Percentiles rank a stretch among this genome's conserved stretches.
phyloP scores from a whole-genome alignment of 92 coral and sea anemone genomes.

The Anthopleura xanthogrammica region DNA sequence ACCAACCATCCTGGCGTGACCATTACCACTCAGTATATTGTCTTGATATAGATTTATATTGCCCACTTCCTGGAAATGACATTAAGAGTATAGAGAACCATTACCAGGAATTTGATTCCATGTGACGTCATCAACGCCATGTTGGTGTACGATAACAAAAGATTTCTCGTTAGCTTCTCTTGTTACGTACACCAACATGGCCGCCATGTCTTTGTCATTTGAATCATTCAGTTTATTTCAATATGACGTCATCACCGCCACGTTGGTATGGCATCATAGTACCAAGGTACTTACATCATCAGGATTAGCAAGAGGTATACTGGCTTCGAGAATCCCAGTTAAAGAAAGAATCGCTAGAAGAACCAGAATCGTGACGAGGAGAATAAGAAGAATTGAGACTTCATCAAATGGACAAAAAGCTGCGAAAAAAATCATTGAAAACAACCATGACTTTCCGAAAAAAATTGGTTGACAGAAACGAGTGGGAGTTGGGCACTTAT shows the following conservation, averaged over 20 bases:
- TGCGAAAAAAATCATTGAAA: background rate
- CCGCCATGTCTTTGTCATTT: too few species aligned
- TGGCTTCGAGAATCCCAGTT: constrained; percentile 38
- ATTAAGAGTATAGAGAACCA: background rate
- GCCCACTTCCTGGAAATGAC: background rate
- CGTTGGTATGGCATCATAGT: too few species aligned
- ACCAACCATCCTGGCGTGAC: background rate
- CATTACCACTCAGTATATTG: background rate
- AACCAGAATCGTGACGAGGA: constrained; percentile 24
- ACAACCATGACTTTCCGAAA: background rate
- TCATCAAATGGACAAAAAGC: constrained; percentile 44
- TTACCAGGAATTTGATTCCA: background rate
- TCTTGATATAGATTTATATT: background rate
- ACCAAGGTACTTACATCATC: constrained; percentile 6
- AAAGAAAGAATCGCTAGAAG: constrained; percentile 33
- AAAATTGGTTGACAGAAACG: too few species aligned
- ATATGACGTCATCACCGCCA: too few species aligned
- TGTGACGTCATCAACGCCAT: too few species aligned
- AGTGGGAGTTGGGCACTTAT: too few species aligned
- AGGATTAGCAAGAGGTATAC: constrained; percentile 11
- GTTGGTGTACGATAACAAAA: too few species aligned
- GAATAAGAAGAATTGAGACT: constrained; percentile 33
- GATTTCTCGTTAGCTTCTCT: too few species aligned
- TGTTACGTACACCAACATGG: too few species aligned
- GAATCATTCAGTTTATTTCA: too few species aligned